Base-by-base conservation (phyloP, 2,797 vertebrate species). In the Macropodus opercularis region DNA sequence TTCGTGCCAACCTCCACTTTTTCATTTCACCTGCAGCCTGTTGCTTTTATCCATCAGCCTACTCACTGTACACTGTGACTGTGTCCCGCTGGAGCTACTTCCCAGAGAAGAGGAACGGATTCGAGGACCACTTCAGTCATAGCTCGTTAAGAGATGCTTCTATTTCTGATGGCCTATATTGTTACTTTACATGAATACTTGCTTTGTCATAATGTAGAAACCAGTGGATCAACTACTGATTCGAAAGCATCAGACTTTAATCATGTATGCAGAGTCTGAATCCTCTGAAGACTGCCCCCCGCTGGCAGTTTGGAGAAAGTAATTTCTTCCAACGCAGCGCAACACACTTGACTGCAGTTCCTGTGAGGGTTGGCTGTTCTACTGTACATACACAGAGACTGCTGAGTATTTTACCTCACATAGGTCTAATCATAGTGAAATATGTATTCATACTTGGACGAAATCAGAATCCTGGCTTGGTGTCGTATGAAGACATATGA, bases 321-420 rank as follows among this genome's bases (percentile, higher is more conserved):
- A 26, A 68, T 68, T 60, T 72, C 69, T 68, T 31, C 60, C 49
- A 29, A 47, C 53, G 24, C 41, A 77, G 77, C 77, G 76, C n/a
- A 71, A 58, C 14, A 49, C 27, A 51, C 51, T 52, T 48, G 34
- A 39, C 70, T 79, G 79, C 77, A 76, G 72, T 44, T 44, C 62
- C 59, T 53, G 49, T 38, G 22, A 68, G 54, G 72, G 54, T 64
- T 43, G 79, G 74, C 58, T 79, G 81, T 77, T 67, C 65, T 79
- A 75, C 75, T 86, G 79, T 84, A 86, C 21, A 86, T 87, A 88
- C 58, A 82, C 75, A 81, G 75, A 89, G 80, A 84, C 84, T 85
- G 83, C 77, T 71, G 80, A 87, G 87, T 86, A 84, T 85, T 89
- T 86, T 85, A 85, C 86, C 86, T 87, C 84, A 79, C 79, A 63